Evolutionary conservation across 30 jellyfish, hydroid and myxozoan species (phyloP), one percentile per base, ranked within the genome.

Genomic region (Clytia hemisphaerica): DNA sequence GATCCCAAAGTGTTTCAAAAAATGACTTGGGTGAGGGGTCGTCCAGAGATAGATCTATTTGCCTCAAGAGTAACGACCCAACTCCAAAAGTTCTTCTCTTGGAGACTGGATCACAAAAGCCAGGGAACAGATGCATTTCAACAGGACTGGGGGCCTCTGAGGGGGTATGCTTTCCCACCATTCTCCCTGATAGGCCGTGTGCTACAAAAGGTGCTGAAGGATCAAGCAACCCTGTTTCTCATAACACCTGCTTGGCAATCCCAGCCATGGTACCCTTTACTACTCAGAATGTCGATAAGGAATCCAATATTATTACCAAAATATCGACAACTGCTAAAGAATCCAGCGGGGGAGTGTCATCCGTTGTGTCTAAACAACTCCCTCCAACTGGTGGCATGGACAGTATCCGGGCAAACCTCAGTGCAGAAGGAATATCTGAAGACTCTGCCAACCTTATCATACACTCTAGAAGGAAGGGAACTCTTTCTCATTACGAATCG

Each of bases 51-150:
- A 55, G 70, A 55, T 22, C 75, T 32, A 4, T 61, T 61, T 32
- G 70, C 70, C 12, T 72, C 90, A 37, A 1, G 83, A 62, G 44
- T 62, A 22, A 34, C 33, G 22, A 59, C 30, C 45, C 82, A 63
- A 55, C 64, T 76, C 38, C 84, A 66, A 14, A 7, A 45, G 33
- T 62, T 63, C 58, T 30, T 19, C 73, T 28, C 83, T 6, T 58
- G 80, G 80, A 57, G 34, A 45, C 79, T 72, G 22, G 88, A 75
- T 15, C 82, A 80, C 1, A 46, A 45, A 40, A 58, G 72, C 60
- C 54, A 59, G 58, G 63, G 67, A 5, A 36, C 28, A 26, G 67
- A 75, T 32, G 80, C 82, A 3, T 34, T 75, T 6, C 80, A 60
- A 1, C 47, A 7, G 4, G 15, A 40, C 6, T 76, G 90, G 90